These are phyloP conservation scores for Drosophila insularis DNA, from an alignment of 1,140 invertebrate genomes.

Conservation along the genomic window DNA sequence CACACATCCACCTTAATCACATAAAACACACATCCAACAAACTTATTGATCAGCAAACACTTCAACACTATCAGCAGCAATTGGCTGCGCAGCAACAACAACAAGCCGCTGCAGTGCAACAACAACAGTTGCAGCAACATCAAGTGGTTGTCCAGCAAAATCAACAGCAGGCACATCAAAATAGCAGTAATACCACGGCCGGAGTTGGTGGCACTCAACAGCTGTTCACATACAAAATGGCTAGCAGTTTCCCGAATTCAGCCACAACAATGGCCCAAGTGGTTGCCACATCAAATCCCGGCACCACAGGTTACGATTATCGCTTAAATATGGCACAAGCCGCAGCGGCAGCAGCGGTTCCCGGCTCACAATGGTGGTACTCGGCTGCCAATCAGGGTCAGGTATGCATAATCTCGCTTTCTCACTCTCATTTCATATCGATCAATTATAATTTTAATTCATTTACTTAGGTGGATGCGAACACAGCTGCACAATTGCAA, in stretches of 20 bases:
- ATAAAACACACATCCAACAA: slow-evolving; percentile 79
- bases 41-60: slow-evolving; percentile 84
- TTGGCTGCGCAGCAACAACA: slow-evolving; percentile 83
- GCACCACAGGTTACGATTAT: slow-evolving; percentile 85
- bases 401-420: background rate
- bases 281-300: slow-evolving; percentile 83
- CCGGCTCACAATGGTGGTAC: slow-evolving; percentile 88
- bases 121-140: slow-evolving; percentile 84
- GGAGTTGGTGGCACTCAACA: slow-evolving; percentile 87
- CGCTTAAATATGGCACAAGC: slow-evolving; percentile 84
- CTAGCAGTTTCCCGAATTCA: slow-evolving; percentile 89
- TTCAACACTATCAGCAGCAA: slow-evolving; percentile 83
- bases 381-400: slow-evolving; percentile 83
- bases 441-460: background rate
- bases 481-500: slow-evolving; percentile 83
- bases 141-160: slow-evolving; percentile 84
- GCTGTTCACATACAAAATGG: slow-evolving; percentile 92
- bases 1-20: slow-evolving; percentile 21
- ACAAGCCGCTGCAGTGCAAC: slow-evolving; percentile 82
- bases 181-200: slow-evolving; percentile 84
- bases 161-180: slow-evolving; percentile 84
- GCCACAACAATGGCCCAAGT: slow-evolving; percentile 84
- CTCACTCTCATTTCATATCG: no score
- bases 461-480: slow-evolving; percentile 61
- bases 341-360: slow-evolving; percentile 83